phyloP scores from a whole-genome alignment of 2,888 invertebrate genomes.

The Athalia cordata region DNA sequence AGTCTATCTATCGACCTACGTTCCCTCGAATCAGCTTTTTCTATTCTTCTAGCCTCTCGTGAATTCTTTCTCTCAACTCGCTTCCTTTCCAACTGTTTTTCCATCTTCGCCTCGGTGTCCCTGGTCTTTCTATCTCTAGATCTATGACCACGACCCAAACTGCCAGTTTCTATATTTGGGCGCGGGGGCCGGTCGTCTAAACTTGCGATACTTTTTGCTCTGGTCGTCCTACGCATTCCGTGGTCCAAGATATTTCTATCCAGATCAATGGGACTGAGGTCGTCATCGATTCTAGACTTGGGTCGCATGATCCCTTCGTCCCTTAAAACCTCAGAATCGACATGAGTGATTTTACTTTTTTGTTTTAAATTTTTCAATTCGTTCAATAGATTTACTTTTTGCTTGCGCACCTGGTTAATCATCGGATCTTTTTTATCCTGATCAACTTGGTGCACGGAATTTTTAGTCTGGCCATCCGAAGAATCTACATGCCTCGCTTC shows the following conservation, averaged over 20 bases:
- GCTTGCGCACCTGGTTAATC: slow-evolving; percentile 67
- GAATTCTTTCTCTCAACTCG: slow-evolving; percentile 63
- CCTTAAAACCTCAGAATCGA: slow-evolving; percentile 69
- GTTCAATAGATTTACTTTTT: slow-evolving; percentile 68
- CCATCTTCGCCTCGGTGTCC: slow-evolving; percentile 60
- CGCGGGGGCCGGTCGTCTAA: slow-evolving; percentile 64
- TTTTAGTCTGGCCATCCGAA: slow-evolving; percentile 53
- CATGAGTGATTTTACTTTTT: slow-evolving; percentile 70
- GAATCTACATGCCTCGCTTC: slow-evolving; percentile 64
- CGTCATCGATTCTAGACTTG: slow-evolving; percentile 70
- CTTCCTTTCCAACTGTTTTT: slow-evolving; percentile 62
- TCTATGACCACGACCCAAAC: slow-evolving; percentile 65
- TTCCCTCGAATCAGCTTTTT: slow-evolving; percentile 60
- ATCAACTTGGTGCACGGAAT: slow-evolving; percentile 61
- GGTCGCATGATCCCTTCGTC: slow-evolving; percentile 72
- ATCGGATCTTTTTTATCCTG: slow-evolving; percentile 64
- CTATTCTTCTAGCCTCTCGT: slow-evolving; percentile 59
- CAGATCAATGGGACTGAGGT: slow-evolving; percentile 65
- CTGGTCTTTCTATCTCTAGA: slow-evolving; percentile 60
- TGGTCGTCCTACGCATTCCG: slow-evolving; percentile 57
- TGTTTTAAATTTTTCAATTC: slow-evolving; percentile 68
- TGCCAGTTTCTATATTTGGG: slow-evolving; percentile 65
- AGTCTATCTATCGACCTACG: slow-evolving; percentile 60
- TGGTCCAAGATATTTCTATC: slow-evolving; percentile 55
- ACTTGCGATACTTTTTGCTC: slow-evolving; percentile 68